Conservation (phyloP, 64 coral and sea anemone species). For the Acropora tenuis region DNA sequence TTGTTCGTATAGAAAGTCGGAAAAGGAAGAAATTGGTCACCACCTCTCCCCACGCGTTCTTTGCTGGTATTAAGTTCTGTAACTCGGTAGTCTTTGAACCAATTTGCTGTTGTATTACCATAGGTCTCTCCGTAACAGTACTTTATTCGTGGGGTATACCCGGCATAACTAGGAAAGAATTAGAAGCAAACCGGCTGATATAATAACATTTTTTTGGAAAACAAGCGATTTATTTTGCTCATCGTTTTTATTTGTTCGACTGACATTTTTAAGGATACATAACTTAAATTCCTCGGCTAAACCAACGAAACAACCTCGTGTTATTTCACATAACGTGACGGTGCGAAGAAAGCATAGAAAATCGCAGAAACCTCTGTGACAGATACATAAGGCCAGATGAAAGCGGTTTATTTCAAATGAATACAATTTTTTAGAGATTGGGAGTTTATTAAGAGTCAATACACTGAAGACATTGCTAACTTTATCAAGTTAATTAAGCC, state of each 20-base stretch:
- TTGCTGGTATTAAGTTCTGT: conserved; percentile 81
- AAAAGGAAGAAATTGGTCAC: conserved; percentile 83
- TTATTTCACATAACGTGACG: background rate
- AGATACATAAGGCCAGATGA: too few species aligned
- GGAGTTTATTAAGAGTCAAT: too few species aligned
- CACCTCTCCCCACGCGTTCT: conserved; percentile 83
- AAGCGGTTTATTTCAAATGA: too few species aligned
- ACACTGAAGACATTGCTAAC: too few species aligned
- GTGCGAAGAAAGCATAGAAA: too few species aligned
- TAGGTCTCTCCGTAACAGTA: conserved; percentile 81
- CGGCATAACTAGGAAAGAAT: conserved; percentile 61
- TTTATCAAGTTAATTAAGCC: too few species aligned
- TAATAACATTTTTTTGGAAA: too few species aligned
- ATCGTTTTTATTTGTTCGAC: too few species aligned
- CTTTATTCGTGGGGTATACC: conserved; percentile 82
- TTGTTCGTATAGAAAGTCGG: conserved; percentile 90
- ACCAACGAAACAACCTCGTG: background rate
- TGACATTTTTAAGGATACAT: background rate
- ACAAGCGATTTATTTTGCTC: too few species aligned
- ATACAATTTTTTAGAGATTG: too few species aligned
- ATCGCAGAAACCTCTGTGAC: too few species aligned
- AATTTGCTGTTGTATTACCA: conserved; percentile 82
- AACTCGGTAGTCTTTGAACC: conserved; percentile 87
- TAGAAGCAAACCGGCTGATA: too few species aligned
- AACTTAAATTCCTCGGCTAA: background rate